These are phyloP conservation scores for Craniophora ligustri DNA, from an alignment of 2,888 invertebrate species.

Conservation along the genomic window DNA sequence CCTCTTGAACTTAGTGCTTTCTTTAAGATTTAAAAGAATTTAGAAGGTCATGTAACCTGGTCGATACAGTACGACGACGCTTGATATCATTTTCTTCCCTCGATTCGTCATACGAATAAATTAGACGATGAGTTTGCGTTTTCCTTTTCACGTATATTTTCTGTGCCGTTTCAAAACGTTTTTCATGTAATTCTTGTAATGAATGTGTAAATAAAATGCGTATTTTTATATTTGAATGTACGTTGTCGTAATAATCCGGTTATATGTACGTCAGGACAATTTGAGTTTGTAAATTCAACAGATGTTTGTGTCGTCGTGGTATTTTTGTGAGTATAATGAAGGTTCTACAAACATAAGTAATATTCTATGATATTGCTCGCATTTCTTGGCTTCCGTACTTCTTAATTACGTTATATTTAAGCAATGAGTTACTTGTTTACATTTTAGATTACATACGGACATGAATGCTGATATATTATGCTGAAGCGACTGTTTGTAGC, in stretches of 20 bases:
- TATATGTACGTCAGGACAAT: constrained; percentile 29
- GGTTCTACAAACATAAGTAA: background rate
- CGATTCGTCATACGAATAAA: constrained; percentile 52
- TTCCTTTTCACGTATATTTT: constrained; percentile 32
- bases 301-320: constrained; percentile 7
- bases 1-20: constrained; percentile 10
- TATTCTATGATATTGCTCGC: background rate
- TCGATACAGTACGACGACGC: constrained; percentile 9
- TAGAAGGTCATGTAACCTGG: constrained; percentile 21
- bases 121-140: constrained; percentile 52
- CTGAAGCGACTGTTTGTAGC: too few species aligned
- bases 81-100: constrained; percentile 51
- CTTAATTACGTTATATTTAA: too few species aligned
- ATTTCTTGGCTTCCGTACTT: too few species aligned
- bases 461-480: too few species aligned
- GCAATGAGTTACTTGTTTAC: too few species aligned
- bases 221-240: constrained; percentile 15
- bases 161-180: constrained; percentile 20
- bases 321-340: constrained; percentile 7
- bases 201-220: constrained; percentile 29
- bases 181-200: constrained; percentile 39
- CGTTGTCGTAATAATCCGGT: constrained; percentile 32
- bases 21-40: constrained; percentile 3
- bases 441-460: too few species aligned
- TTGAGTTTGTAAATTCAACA: constrained; percentile 31